Conservation (phyloP, 1,140 invertebrate genomes). For the Galleria mellonella region DNA sequence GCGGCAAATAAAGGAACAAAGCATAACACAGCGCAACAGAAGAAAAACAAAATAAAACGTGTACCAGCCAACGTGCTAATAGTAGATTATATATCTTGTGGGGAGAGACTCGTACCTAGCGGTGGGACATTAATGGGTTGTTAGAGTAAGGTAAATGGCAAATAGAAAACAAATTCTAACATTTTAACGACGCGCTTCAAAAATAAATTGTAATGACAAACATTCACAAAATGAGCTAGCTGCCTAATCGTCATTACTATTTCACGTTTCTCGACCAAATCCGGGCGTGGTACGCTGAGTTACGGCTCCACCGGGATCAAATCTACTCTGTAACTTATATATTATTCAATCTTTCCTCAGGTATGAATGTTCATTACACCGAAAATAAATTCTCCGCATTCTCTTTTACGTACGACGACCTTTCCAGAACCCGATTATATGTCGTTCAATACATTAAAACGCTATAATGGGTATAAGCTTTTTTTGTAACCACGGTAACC, state of each 20-base stretch:
- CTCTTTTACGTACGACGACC: slow-evolving; percentile 12
- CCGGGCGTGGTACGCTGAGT: slow-evolving; percentile 2
- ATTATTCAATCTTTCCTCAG: slow-evolving; percentile 18
- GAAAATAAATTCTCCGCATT: slow-evolving; percentile 8
- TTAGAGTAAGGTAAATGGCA: too few species aligned
- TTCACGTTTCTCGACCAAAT: slow-evolving; percentile 7
- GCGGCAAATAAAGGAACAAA: too few species aligned
- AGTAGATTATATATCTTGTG: too few species aligned
- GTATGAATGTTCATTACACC: slow-evolving; percentile 18
- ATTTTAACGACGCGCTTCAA: neutral
- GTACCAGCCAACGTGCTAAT: too few species aligned
- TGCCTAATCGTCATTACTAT: slow-evolving; percentile 10
- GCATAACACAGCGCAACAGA: too few species aligned
- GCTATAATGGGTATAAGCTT: too few species aligned
- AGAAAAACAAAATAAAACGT: too few species aligned
- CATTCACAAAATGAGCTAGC: neutral
- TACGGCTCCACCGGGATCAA: slow-evolving; percentile 8
- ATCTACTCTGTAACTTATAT: slow-evolving; percentile 13
- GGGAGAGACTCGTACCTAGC: too few species aligned
- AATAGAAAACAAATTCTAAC: too few species aligned
- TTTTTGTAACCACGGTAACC: too few species aligned
- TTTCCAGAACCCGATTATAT: neutral
- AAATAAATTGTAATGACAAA: slow-evolving; percentile 4
- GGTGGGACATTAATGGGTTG: too few species aligned
- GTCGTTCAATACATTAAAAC: too few species aligned